phyloP scores from a whole-genome alignment of 2,113 vertebrate genomes.

The Misgurnus anguillicaudatus region DNA sequence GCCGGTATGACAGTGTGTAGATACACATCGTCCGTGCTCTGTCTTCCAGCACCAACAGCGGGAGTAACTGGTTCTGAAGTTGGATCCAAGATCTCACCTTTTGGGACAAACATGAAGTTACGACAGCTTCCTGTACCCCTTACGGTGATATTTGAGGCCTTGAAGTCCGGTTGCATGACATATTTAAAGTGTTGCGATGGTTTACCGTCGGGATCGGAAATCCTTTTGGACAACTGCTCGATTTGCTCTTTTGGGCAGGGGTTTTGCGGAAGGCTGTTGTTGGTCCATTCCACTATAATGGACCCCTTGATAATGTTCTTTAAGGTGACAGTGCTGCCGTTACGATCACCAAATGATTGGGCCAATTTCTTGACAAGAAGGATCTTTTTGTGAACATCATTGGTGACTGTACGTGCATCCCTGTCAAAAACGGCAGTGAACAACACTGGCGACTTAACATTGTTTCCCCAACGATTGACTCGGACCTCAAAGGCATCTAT shows the following conservation, averaged over 20 bases:
- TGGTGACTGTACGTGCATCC: constrained; percentile 78
- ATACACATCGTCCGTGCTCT: constrained; percentile 93
- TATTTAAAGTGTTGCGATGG: constrained; percentile 74
- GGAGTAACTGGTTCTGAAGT: constrained; percentile 69
- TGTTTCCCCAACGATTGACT: constrained; percentile 81
- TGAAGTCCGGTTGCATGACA: constrained; percentile 88
- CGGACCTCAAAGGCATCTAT: constrained; percentile 96
- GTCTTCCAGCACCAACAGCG: constrained; percentile 80
- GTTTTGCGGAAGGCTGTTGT: constrained; percentile 86
- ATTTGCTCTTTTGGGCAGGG: constrained; percentile 92
- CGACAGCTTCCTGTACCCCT: constrained; percentile 83
- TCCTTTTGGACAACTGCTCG: constrained; percentile 76
- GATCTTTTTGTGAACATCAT: constrained; percentile 91
- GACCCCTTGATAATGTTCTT: constrained; percentile 89
- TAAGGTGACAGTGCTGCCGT: constrained; percentile 90
- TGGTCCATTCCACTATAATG: constrained; percentile 92
- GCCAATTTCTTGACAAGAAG: constrained; percentile 92
- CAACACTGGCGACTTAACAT: constrained; percentile 82
- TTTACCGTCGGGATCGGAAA: constrained; percentile 76
- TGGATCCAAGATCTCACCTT: constrained; percentile 61
- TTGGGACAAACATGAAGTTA: constrained; percentile 85
- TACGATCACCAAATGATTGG: constrained; percentile 86
- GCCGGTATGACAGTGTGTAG: constrained; percentile 96
- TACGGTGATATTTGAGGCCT: constrained; percentile 78
- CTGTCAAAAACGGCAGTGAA: constrained; percentile 86